Percentiles rank a stretch among this genome's conserved stretches.
phyloP scores from a whole-genome alignment of 2,797 vertebrate species.

The Calcarius lapponicus region DNA sequence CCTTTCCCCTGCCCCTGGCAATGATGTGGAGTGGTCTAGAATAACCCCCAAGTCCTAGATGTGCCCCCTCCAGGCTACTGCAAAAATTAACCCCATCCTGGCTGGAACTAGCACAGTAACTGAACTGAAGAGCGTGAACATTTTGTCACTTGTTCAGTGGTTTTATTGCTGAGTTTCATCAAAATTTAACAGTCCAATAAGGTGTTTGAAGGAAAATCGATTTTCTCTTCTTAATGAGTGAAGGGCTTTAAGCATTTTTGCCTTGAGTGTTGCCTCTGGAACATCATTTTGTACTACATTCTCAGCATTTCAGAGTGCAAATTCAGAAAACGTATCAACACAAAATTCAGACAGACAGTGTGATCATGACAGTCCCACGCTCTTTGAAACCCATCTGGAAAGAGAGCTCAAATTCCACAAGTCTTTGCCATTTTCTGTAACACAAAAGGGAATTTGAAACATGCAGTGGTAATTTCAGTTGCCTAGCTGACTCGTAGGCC shows the following conservation, averaged over 20 bases:
- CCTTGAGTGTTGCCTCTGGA: not conserved
- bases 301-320: not conserved
- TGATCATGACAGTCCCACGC: rapidly evolving
- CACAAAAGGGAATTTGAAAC: not conserved
- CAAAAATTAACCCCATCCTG: not conserved
- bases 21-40: not conserved
- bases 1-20: rapidly evolving
- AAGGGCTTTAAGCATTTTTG: not conserved
- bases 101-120: not conserved
- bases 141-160: not conserved
- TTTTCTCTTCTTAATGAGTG: not conserved
- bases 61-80: rapidly evolving
- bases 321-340: not conserved
- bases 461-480: conserved; percentile 14
- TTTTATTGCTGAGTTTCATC: not conserved
- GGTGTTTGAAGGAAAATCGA: not conserved
- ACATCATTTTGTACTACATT: not conserved
- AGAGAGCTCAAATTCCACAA: not conserved
- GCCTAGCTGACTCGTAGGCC: not conserved
- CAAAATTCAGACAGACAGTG: not conserved
- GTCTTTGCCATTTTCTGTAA: not conserved
- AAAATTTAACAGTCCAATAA: not conserved
- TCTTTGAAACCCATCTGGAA: not conserved
- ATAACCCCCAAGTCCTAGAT: not conserved
- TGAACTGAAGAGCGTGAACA: not conserved